These are phyloP conservation scores for Amphiprion clarkii DNA, from an alignment of 2,797 vertebrate genomes.

Conservation along the genomic window DNA sequence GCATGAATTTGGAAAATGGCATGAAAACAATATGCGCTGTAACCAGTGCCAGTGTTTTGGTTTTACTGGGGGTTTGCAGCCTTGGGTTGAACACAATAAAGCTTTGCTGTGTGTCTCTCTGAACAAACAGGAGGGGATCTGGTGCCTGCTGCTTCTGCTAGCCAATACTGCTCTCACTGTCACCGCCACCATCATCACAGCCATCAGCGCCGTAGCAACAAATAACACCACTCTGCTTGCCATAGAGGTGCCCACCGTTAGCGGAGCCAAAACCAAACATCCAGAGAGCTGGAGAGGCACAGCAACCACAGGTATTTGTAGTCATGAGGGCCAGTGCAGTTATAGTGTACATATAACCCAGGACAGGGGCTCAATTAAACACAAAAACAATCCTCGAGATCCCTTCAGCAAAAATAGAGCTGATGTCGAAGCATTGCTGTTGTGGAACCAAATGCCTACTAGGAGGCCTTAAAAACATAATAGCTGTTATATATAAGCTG, in stretches of 20 bases:
- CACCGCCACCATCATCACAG: slow-evolving; percentile 74
- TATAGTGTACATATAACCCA: background rate
- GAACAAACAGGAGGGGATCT: slow-evolving; percentile 81
- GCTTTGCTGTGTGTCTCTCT: slow-evolving; percentile 78
- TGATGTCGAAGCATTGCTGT: background rate
- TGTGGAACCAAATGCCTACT: background rate
- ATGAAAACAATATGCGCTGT: slow-evolving; percentile 69
- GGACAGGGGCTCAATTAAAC: background rate
- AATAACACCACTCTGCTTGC: slow-evolving; percentile 72
- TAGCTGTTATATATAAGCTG: background rate
- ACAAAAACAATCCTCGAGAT: background rate
- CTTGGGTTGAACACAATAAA: slow-evolving; percentile 75
- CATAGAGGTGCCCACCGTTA: slow-evolving; percentile 36
- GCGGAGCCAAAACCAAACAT: slow-evolving; percentile 66
- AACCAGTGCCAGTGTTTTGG: slow-evolving; percentile 79
- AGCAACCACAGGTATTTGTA: slow-evolving; percentile 13
- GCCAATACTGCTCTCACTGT: slow-evolving; percentile 78
- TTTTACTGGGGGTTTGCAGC: slow-evolving; percentile 73
- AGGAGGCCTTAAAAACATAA: background rate
- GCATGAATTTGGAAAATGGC: slow-evolving; percentile 71
- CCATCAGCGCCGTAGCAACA: slow-evolving; percentile 70
- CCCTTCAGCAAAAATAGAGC: background rate
- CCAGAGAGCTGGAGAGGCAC: slow-evolving; percentile 31
- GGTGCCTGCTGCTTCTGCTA: slow-evolving; percentile 73
- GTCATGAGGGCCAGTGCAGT: background rate